A percentile compares a stretch with the other conserved stretches of the same genome.
Conservation (phyloP, 2,888 invertebrate genomes). For the Nomada goodeniana region DNA sequence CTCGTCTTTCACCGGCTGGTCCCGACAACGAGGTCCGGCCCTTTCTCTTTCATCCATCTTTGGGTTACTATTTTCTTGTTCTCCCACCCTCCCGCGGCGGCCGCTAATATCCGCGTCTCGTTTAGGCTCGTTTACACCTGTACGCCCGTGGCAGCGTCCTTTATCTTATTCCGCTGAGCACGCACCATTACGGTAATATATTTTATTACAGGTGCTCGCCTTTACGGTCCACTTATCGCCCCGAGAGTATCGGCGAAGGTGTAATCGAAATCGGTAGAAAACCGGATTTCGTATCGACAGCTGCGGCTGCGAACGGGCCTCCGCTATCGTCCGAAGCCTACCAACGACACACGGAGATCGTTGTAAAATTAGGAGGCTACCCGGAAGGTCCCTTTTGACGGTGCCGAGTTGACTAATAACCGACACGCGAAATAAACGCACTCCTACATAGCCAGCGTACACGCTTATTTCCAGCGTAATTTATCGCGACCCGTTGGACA, state of each 20-base stretch:
- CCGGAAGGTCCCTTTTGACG: not conserved
- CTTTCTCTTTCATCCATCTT: constrained; percentile 57
- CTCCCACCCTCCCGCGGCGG: constrained; percentile 71
- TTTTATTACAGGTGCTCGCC: constrained; percentile 67
- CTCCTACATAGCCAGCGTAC: not conserved
- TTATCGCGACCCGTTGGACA: constrained; percentile 5
- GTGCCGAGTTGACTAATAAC: constrained; percentile 6
- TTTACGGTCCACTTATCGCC: constrained; percentile 65
- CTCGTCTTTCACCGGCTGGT: constrained; percentile 16
- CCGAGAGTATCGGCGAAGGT: constrained; percentile 37
- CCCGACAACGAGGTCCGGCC: constrained; percentile 10
- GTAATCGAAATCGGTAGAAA: constrained; percentile 62
- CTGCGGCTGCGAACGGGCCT: constrained; percentile 15
- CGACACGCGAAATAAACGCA: not conserved
- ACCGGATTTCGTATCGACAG: constrained; percentile 66
- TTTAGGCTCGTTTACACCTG: constrained; percentile 81
- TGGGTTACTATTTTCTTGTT: constrained; percentile 62
- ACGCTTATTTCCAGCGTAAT: constrained; percentile 5
- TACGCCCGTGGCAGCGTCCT: constrained; percentile 64
- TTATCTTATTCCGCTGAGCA: constrained; percentile 67
- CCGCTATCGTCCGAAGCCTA: not conserved
- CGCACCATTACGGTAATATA: constrained; percentile 75
- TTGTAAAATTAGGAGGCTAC: constrained; percentile 37
- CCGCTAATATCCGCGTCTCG: constrained; percentile 79
- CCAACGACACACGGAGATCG: not conserved